phyloP scores from a whole-genome alignment of 2,113 vertebrate genomes.

The Hippocampus barbouri region DNA sequence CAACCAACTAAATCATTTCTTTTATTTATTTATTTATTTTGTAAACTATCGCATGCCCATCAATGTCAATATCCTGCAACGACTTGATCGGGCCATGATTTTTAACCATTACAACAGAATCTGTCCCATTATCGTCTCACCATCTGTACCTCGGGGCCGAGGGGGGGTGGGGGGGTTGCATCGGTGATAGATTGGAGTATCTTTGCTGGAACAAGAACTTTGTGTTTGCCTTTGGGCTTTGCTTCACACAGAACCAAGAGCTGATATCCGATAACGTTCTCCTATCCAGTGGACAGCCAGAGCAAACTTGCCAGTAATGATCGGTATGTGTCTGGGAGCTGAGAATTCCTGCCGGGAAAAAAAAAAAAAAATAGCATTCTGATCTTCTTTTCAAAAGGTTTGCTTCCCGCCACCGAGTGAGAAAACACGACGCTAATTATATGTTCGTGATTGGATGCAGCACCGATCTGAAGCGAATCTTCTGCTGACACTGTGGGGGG shows the following conservation, averaged over 20 bases:
- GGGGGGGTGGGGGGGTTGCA: background rate
- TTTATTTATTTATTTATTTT: background rate
- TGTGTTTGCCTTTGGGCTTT: slow-evolving; percentile 41
- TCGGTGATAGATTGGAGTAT: slow-evolving; percentile 8
- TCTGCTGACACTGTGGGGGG: background rate
- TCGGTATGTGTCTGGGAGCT: slow-evolving; percentile 60
- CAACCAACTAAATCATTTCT: background rate
- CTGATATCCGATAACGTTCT: slow-evolving; percentile 60
- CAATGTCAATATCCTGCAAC: slow-evolving; percentile 1
- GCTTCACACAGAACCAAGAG: slow-evolving; percentile 42
- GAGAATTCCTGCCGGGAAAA: slow-evolving; percentile 27
- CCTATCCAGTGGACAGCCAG: slow-evolving; percentile 60
- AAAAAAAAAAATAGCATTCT: slow-evolving; percentile 10
- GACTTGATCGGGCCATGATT: background rate
- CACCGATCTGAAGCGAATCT: background rate
- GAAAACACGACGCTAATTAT: background rate
- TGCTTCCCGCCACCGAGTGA: slow-evolving; percentile 5
- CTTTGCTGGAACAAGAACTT: slow-evolving; percentile 1
- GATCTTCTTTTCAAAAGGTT: slow-evolving; percentile 18
- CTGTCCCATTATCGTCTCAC: background rate
- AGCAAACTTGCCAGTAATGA: slow-evolving; percentile 71
- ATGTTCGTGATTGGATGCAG: background rate
- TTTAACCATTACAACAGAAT: background rate
- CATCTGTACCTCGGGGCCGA: slow-evolving; percentile 9
- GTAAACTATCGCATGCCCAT: background rate